These are phyloP conservation scores for Echinometra lucunter DNA, from an alignment of 53 echinoderm and acorn worm genomes.

Conservation along the genomic window DNA sequence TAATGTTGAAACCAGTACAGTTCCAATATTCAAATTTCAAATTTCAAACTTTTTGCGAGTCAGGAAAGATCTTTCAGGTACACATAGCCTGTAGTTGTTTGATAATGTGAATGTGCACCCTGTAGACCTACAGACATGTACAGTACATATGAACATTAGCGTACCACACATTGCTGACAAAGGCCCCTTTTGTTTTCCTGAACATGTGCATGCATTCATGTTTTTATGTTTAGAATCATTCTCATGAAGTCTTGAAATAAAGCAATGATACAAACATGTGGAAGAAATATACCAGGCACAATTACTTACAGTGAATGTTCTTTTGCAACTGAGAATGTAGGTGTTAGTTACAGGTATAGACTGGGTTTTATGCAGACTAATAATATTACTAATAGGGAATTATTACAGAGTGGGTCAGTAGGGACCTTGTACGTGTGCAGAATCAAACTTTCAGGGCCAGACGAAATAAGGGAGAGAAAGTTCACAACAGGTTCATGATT, in stretches of 20 bases:
- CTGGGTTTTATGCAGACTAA: neutral
- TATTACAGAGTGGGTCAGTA: neutral
- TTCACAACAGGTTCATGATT: slow-evolving; percentile 22
- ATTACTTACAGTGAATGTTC: neutral
- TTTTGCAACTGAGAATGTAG: neutral
- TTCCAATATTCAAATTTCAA: neutral
- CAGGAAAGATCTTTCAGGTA: neutral
- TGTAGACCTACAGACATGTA: neutral
- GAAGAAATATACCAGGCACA: neutral
- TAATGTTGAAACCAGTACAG: neutral
- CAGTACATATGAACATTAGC: neutral
- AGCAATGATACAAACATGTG: neutral
- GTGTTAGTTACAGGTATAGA: neutral
- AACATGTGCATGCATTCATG: slow-evolving; percentile 39
- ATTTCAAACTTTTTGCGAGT: neutral
- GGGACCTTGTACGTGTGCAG: slow-evolving; percentile 31
- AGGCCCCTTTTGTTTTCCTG: neutral
- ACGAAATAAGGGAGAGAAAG: neutral
- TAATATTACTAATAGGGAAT: slow-evolving; percentile 28
- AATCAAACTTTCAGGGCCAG: slow-evolving; percentile 20
- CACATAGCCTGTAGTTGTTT: neutral
- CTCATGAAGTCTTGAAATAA: neutral
- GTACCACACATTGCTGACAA: neutral
- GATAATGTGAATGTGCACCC: neutral
- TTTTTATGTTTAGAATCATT: neutral